Conservation (phyloP, 2,888 invertebrate species). For the Leptopilina myrica region DNA sequence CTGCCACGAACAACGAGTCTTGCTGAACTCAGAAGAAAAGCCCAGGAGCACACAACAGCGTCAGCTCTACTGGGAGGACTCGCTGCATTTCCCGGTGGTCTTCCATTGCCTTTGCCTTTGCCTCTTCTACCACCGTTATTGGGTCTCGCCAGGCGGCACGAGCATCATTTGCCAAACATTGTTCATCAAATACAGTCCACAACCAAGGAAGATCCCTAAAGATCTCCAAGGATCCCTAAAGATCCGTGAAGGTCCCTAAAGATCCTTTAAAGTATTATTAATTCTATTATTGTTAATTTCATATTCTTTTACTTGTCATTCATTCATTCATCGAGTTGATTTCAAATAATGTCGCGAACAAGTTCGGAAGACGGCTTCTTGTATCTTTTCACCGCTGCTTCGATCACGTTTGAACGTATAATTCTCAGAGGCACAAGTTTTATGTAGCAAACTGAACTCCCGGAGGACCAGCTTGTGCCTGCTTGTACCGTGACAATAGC, state of each 20-base stretch:
- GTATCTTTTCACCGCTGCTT: conserved; percentile 10
- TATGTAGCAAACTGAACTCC: conserved; percentile 34
- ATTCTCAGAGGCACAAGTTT: conserved; percentile 50
- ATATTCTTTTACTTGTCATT: too few species aligned
- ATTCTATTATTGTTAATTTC: too few species aligned
- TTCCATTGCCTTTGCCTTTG: conserved; percentile 76
- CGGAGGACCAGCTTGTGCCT: conserved; percentile 59
- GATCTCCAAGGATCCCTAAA: too few species aligned
- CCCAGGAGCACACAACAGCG: conserved; percentile 96
- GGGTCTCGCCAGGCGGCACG: conserved; percentile 76
- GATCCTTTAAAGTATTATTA: too few species aligned
- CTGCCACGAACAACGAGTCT: conserved; percentile 83
- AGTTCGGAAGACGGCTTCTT: neutral
- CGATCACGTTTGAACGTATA: conserved; percentile 30
- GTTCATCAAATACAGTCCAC: conserved; percentile 73
- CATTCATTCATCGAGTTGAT: too few species aligned
- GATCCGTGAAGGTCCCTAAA: too few species aligned
- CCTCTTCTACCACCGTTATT: conserved; percentile 78
- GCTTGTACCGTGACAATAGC: conserved; percentile 58
- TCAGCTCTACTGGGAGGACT: conserved; percentile 71
- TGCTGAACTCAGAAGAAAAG: conserved; percentile 93
- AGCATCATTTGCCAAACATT: conserved; percentile 72
- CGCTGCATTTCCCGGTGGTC: conserved; percentile 71
- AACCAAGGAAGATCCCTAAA: conserved; percentile 72
- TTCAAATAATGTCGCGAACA: too few species aligned